Conservation (phyloP, 1,140 invertebrate species). For the Nylanderia fulva region DNA sequence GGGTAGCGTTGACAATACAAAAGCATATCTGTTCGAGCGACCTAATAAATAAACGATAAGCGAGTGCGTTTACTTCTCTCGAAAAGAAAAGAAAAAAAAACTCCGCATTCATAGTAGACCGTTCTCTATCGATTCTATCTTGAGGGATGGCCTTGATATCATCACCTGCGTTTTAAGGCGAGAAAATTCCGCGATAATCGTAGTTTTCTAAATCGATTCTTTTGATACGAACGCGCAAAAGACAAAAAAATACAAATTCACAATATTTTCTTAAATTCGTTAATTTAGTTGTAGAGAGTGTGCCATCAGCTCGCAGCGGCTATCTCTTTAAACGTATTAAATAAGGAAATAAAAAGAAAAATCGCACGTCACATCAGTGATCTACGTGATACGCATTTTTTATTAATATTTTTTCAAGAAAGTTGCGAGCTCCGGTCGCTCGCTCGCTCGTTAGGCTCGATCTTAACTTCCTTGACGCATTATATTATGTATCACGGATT, state of each 20-base stretch:
- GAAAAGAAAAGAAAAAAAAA: neutral
- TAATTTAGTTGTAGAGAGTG: constrained; percentile 77
- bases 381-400: constrained; percentile 48
- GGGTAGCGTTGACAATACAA: constrained; percentile 66
- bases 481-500: constrained; percentile 61
- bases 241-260: constrained; percentile 51
- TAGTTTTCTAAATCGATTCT: constrained; percentile 74
- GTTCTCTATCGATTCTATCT: constrained; percentile 2
- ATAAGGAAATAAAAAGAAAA: constrained; percentile 22
- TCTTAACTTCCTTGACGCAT: constrained; percentile 62
- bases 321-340: constrained; percentile 57
- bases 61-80: constrained; percentile 25
- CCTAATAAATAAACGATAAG: constrained; percentile 70
- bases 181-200: constrained; percentile 59
- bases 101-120: constrained; percentile 28
- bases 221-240: constrained; percentile 76
- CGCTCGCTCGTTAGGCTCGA: constrained; percentile 14
- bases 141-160: constrained; percentile 67
- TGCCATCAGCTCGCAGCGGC: constrained; percentile 73
- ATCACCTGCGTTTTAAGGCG: constrained; percentile 42
- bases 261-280: constrained; percentile 77
- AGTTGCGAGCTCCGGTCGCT: neutral
- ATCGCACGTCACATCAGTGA: constrained; percentile 5
- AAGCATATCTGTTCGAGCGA: constrained; percentile 68
- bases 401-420: constrained; percentile 61